Base-by-base conservation (phyloP, 2,888 invertebrate species). In the Tenthredo mesomela region DNA sequence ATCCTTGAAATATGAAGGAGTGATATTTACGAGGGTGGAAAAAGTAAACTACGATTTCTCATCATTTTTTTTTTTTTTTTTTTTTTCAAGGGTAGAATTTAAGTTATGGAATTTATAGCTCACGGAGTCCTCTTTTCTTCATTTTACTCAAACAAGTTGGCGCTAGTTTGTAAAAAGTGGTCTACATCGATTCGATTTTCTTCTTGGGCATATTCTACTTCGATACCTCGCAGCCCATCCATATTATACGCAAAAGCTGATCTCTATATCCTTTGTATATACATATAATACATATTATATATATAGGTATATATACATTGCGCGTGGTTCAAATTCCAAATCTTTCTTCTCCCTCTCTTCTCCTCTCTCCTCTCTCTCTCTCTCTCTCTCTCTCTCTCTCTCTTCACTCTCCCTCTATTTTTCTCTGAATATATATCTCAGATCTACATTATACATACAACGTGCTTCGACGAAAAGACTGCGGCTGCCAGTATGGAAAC, bases 381-480 rank as follows among this genome's bases (percentile, higher is more conserved):
- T 67, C 33, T 67, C 18, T 67, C 25, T 61, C 25, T 33, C 5
- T 67, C 67, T 33, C 29, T 12, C n/a, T n/a, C n/a, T n/a, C n/a
- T n/a, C n/a, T n/a, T n/a, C n/a, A n/a, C n/a, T n/a, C n/a, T n/a
- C n/a, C n/a, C 10, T 67, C 18, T 67, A 61, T 61, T 61, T 33
- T 15, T 67, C 67, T 33, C 29, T 12, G 29, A 67, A 67, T 25
- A 67, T 29, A 67, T 67, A 67, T 67, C 33, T 25, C 67, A 15
- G 33, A 33, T 33, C 25, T 67, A 67, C 67, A 67, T 67, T 67
- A 67, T 67, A 67, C 67, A 67, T 67, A 67, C 67, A 33, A 33
- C 67, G 67, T 67, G 67, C 67, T 67, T 25, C 18, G 25, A 21
- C 61, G 21, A 21, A 61, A 61, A 61, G 61, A 61, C 25, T 61